These are phyloP conservation scores for Apostichopus parvimensis DNA, from an alignment of 35 echinoderm and acorn worm species.

Conservation along the genomic window DNA sequence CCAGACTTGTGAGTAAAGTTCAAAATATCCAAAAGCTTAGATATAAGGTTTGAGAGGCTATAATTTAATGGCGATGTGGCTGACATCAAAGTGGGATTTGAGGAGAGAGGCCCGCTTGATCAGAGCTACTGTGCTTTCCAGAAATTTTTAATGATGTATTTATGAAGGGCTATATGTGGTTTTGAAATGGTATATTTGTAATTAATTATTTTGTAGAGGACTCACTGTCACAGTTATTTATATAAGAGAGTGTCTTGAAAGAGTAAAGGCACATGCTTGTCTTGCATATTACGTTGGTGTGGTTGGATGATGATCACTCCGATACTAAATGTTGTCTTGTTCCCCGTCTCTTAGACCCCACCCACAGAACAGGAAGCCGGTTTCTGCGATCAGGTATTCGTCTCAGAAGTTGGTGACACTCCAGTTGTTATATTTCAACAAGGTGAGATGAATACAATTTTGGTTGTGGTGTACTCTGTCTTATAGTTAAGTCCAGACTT, in stretches of 20 bases:
- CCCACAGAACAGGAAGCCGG: slow-evolving; percentile 86
- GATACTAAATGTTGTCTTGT: neutral
- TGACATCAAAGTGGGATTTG: slow-evolving; percentile 88
- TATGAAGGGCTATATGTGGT: too few species aligned
- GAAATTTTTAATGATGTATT: neutral
- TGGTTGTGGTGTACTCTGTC: too few species aligned
- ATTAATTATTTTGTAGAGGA: too few species aligned
- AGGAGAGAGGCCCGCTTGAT: slow-evolving; percentile 63
- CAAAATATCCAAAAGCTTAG: too few species aligned
- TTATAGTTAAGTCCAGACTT: too few species aligned
- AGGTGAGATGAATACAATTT: slow-evolving; percentile 41
- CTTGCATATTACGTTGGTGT: too few species aligned
- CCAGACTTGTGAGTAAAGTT: slow-evolving; percentile 74
- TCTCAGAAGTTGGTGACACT: slow-evolving; percentile 90
- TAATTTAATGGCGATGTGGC: slow-evolving; percentile 2
- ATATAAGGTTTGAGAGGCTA: too few species aligned
- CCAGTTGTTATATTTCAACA: slow-evolving; percentile 90
- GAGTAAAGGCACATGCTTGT: too few species aligned
- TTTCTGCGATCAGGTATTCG: slow-evolving; percentile 81
- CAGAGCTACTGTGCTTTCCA: slow-evolving; percentile 72
- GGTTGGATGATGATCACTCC: too few species aligned
- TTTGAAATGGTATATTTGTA: too few species aligned
- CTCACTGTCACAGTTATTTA: too few species aligned
- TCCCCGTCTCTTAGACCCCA: slow-evolving; percentile 62
- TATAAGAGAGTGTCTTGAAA: too few species aligned